Base-by-base conservation (phyloP, 2,888 invertebrate genomes). In the Maniola hyperantus region DNA sequence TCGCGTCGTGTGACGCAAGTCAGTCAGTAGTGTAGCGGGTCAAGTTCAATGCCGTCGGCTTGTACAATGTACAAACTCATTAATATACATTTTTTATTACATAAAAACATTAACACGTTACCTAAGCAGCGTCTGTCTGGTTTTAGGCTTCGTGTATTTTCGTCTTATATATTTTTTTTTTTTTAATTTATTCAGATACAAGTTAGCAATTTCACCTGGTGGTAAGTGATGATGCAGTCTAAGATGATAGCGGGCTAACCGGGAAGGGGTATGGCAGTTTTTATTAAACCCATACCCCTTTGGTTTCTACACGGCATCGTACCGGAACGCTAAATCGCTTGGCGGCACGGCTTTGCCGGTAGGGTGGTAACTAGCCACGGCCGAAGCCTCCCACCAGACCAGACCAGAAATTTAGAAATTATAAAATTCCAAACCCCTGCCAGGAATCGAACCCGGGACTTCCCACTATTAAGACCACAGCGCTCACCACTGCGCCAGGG, bases 11-110 rank as follows among this genome's bases (percentile, higher is more conserved):
- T n/a, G n/a, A n/a, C n/a, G n/a, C n/a, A n/a, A n/a, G n/a, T n/a
- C n/a, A n/a, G n/a, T n/a, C n/a, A n/a, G n/a, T n/a, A n/a, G n/a
- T n/a, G n/a, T n/a, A n/a, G n/a, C n/a, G 48, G 48, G 48, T 48
- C 48, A 48, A 18, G 48, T 48, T 48, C 48, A 48, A 8, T 48
- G 15, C 15, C 48, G 18, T 4, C 8, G 18, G 18, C 48, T 18
- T 8, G 18, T 48, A 15, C 15, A 5, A 15, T 15, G 18, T 15
- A 15, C 7, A 7, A n/a, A 18, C 48, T 48, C 48, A 48, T 48
- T 48, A 2, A 48, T 48, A 48, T 48, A 48, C 48, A 48, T 18
- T 48, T 46, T 48, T 48, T 48, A 48, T 18, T 46, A 46, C n/a
- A 46, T 46, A n/a, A n/a, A n/a, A 46, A 48, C 48, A 48, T 48